Conservation (phyloP, 2,797 vertebrate genomes). For the Amblyraja radiata region DNA sequence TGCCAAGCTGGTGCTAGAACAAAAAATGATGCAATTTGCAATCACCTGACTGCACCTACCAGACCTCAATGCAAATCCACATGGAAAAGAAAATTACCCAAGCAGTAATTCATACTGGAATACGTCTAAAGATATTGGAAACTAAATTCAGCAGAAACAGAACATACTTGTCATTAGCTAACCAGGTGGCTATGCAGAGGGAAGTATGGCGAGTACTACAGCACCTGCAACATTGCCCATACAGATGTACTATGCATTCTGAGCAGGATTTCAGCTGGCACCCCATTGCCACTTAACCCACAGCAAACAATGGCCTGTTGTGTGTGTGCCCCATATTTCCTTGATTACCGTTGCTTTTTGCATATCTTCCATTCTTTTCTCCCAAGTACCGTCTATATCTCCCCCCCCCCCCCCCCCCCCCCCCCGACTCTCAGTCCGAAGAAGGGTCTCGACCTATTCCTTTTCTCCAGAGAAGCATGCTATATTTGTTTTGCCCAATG, state of each 20-base stretch:
- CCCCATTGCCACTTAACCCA: too few relatives aligned
- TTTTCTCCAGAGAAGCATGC: too few relatives aligned
- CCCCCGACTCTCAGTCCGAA: too few relatives aligned
- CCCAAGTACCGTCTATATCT: too few relatives aligned
- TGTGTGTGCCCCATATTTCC: too few relatives aligned
- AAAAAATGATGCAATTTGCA: not conserved
- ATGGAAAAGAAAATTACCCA: not conserved
- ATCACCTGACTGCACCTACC: not conserved
- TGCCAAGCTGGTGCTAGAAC: not conserved
- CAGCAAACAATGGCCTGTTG: too few relatives aligned
- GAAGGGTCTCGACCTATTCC: too few relatives aligned
- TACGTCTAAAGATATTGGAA: not conserved
- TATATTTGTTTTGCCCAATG: too few relatives aligned
- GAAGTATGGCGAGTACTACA: not conserved
- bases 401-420: too few relatives aligned
- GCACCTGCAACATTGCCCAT: not conserved
- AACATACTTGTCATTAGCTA: not conserved
- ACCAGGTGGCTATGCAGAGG: not conserved
- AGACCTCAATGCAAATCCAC: not conserved
- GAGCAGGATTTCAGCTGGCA: not conserved
- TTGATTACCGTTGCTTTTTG: too few relatives aligned
- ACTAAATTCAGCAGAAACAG: not conserved
- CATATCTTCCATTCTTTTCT: too few relatives aligned
- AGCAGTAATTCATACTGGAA: not conserved
- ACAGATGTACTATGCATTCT: not conserved